A percentile compares a stretch with the other conserved stretches of the same genome.
Conservation (phyloP, 2,888 invertebrate genomes). For the Sinodicranocentrus sp. region DNA sequence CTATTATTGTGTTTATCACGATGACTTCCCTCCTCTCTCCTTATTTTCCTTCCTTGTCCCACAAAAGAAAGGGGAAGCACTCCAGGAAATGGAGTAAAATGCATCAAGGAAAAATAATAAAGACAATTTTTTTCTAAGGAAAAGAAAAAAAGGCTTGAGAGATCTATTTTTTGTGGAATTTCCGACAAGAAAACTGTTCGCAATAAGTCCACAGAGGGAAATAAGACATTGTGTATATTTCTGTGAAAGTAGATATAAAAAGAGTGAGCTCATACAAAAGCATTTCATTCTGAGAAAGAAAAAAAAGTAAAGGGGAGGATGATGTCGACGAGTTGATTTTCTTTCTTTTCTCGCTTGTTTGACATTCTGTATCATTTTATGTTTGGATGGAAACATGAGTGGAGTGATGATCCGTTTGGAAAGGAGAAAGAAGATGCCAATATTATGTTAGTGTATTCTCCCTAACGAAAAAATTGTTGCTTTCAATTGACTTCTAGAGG, state of each 20-base stretch:
- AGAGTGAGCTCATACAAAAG: constrained; percentile 4
- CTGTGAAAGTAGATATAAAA: no score
- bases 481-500: constrained; percentile 10
- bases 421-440: constrained; percentile 28
- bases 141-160: constrained; percentile 21
- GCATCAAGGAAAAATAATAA: constrained; percentile 6
- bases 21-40: background rate
- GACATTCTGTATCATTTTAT: constrained; percentile 54
- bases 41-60: background rate
- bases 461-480: background rate
- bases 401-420: constrained; percentile 18
- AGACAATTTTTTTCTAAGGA: background rate
- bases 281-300: background rate
- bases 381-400: constrained; percentile 34
- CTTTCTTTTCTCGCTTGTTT: constrained; percentile 40
- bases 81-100: constrained; percentile 15
- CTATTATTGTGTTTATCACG: constrained; percentile 9
- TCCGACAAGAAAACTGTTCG: constrained; percentile 31
- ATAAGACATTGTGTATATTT: no score
- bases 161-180: background rate
- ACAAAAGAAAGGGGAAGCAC: constrained; percentile 8
- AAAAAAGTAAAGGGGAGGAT: constrained; percentile 42
- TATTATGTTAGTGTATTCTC: constrained; percentile 30
- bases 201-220: constrained; percentile 53
- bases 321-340: constrained; percentile 39